Base-by-base conservation (phyloP, 2,888 invertebrate genomes). In the Philaethria dido region DNA sequence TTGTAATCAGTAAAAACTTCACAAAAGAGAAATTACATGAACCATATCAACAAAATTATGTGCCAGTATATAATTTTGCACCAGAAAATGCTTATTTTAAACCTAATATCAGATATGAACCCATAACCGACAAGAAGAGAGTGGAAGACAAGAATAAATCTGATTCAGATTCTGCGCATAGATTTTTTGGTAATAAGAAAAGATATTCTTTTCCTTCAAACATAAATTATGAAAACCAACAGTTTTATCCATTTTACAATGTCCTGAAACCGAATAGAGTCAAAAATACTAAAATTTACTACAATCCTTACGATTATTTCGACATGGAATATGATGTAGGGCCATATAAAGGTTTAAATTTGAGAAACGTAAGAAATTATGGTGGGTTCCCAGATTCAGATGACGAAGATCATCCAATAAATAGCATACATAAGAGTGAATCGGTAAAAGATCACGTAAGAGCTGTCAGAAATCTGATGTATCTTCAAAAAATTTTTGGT, bases 1-100 rank as follows among this genome's bases (percentile, higher is more conserved):
- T 74, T 68, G 45, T 66, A 1, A 45, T 36, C n/a, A 16, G 22
- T 45, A 64, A 44, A n/a, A 20, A 16, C 11, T 42, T 57, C 6
- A n/a, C 9, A 8, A 22, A 3, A n/a, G 42, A n/a, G 3, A 25
- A 44, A n/a, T 65, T 72, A 20, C 36, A 66, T 48, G 80, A 29
- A n/a, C 29, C 29, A 33, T 33, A 83, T 3, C 76, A 82, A 20
- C 81, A 84, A 0, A 74, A 81, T 45, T 83, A 82, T 36, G 73
- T 75, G 1, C 82, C 83, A 0, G 69, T 83, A n/a, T 78, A 83
- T 57, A 80, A 81, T 70, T 84, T 79, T 62, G 76, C 70, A 4
- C 81, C 86, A 16, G 62, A 72, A 33, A 69, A 73, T 20, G 75
- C 73, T 14, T 72, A 73, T 59, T 76, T 69, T 29, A 70, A 64